Conservation (phyloP, 2,113 vertebrate genomes). For the Phasianus colchicus region DNA sequence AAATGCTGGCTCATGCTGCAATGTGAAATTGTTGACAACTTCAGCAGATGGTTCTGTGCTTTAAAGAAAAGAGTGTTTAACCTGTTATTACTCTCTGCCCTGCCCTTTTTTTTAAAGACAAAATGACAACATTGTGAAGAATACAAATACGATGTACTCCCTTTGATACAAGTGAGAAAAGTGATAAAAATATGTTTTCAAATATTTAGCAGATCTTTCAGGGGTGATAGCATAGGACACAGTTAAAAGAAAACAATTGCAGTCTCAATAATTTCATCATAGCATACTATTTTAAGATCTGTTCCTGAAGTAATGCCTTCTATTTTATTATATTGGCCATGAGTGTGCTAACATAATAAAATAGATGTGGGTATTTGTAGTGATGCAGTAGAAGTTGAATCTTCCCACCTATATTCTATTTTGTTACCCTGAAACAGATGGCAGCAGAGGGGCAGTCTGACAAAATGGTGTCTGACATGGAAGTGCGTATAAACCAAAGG, state of each 20-base stretch:
- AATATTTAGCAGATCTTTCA: not conserved
- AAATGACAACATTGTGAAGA: not conserved
- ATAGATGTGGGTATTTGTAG: no score
- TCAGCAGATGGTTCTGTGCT: not conserved
- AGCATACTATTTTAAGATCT: not conserved
- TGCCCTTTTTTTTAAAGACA: not conserved
- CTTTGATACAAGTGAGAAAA: not conserved
- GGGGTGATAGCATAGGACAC: not conserved
- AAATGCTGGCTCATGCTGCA: not conserved
- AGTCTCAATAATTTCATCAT: not conserved
- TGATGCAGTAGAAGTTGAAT: no score
- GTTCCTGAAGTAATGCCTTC: no score
- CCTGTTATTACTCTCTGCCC: not conserved
- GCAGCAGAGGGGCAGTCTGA: no score
- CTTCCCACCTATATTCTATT: no score
- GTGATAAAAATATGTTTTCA: slow-evolving; percentile 6
- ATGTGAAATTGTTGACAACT: not conserved
- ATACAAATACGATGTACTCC: not conserved
- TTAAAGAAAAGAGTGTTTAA: not conserved
- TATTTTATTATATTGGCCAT: no score
- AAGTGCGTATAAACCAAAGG: no score
- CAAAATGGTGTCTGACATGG: no score
- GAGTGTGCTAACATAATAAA: no score
- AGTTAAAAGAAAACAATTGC: not conserved
- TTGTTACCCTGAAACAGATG: no score